Evolutionary conservation across 2,888 invertebrate genomes (phyloP).

Genomic region (Callosobruchus maculatus): DNA sequence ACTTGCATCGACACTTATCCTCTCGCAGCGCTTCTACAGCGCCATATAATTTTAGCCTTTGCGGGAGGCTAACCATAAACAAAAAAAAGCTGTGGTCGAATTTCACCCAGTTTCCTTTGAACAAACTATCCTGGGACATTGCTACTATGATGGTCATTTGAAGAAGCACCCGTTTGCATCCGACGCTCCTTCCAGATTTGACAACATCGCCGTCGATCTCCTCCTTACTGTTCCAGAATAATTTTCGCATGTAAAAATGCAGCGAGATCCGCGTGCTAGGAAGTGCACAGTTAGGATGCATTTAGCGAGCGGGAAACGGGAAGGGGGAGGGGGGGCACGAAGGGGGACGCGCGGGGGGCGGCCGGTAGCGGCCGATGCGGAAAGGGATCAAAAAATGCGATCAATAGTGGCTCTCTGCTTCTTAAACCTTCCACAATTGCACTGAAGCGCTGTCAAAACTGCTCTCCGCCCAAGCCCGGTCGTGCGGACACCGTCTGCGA

Average conservation of each 20-base stretch:
- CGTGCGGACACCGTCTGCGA: conserved; percentile 7
- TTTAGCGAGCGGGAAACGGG: conserved; percentile 33
- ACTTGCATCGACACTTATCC: too few species aligned
- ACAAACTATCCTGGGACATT: too few species aligned
- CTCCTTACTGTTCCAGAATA: conserved; percentile 23
- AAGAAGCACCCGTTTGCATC: neutral
- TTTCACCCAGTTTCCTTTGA: too few species aligned
- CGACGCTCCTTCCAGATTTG: conserved; percentile 5
- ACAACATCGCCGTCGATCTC: conserved; percentile 14
- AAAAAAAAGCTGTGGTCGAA: too few species aligned
- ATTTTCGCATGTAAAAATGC: conserved; percentile 37
- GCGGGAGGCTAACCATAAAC: too few species aligned
- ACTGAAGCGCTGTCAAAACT: conserved; percentile 51
- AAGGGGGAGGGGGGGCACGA: conserved; percentile 22
- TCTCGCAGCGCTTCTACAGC: too few species aligned
- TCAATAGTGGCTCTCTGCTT: conserved; percentile 50
- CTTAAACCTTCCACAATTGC: conserved; percentile 51
- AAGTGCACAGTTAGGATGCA: conserved; percentile 39
- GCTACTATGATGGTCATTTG: neutral
- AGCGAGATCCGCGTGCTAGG: conserved; percentile 21
- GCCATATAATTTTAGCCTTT: too few species aligned
- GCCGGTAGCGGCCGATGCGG: conserved; percentile 35
- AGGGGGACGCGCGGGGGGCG: conserved; percentile 26
- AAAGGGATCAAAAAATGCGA: conserved; percentile 53
- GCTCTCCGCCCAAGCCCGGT: conserved; percentile 27